These are phyloP conservation scores for Dryococelus australis DNA, from an alignment of 2,888 invertebrate species.

Conservation along the genomic window DNA sequence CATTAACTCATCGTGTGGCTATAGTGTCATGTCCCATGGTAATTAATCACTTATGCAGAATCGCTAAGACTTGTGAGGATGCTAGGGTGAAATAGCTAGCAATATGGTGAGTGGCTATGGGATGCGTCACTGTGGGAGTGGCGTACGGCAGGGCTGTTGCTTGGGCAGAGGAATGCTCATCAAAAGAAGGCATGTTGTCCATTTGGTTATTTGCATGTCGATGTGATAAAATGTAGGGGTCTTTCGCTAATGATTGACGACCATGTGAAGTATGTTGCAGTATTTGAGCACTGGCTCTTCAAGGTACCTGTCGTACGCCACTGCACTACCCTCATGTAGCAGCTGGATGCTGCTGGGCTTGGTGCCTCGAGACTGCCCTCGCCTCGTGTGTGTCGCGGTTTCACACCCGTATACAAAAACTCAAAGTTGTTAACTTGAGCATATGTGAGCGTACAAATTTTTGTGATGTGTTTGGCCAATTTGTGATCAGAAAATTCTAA, in stretches of 20 bases:
- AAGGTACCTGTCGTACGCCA: no score
- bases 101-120: not conserved
- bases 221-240: no score
- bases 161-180: not conserved
- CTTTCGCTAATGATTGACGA: no score
- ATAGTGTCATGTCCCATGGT: not conserved
- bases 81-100: not conserved
- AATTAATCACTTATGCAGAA: not conserved
- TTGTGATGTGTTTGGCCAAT: not conserved
- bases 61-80: not conserved
- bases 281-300: no score
- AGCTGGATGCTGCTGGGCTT: no score
- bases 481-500: not conserved
- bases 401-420: not conserved
- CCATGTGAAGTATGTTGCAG: no score
- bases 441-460: constrained; percentile 7
- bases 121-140: not conserved
- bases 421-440: not conserved
- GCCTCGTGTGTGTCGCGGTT: not conserved
- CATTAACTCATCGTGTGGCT: not conserved
- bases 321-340: no score
- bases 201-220: no score
- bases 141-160: not conserved
- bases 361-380: not conserved
- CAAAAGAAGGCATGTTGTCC: no score